Evolutionary conservation across 2,113 vertebrate species (phyloP), one percentile per base, ranked within the genome.

Genomic region (Zosterops japonicus): DNA sequence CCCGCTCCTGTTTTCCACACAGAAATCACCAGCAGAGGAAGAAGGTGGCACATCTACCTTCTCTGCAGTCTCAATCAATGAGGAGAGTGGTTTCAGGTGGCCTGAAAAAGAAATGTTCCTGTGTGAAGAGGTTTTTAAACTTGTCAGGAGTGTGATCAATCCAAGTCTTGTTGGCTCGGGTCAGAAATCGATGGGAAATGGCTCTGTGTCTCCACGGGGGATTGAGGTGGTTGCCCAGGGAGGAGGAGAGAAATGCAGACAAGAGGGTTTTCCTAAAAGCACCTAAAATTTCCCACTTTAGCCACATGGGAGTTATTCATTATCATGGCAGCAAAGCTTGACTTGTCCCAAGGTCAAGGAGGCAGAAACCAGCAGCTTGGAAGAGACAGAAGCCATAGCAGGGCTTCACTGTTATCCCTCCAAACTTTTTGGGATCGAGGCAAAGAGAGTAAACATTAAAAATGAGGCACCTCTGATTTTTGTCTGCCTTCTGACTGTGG

Each of bases 1-100:
- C 46, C 42, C 18, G 36, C 24, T 77, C 44, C 53, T 0, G 0
- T 59, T 31, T 22, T 17, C 79, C 42, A 6, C 2, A 0, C 36
- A 50, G 77, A 41, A 75, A 41, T 61, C 42, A 9, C 31, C 2
- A 6, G 13, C 50, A 59, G 16, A 50, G 81, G 52, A 87, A 27
- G 28, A 75, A 56, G 39, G 52, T 0, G 0, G 33, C 86, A 27
- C 2, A 0, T 57, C 68, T 21, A 8, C 60, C 42, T 28, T 12
- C 59, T 74, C 46, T 3, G 12, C 16, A 14, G 57, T 33, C 57
- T 46, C 2, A 5, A 8, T 76, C 44, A 47, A 63, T 4, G 4
- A 21, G 18, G 12, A 90, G 19, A 17, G 80, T 17, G 59, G 46
- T 81, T 94, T 80, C 60, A 49, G 42, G 76, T 65, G 46, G 55